phyloP scores from a whole-genome alignment of 2,797 vertebrate genomes.

The Aldrovandia affinis region DNA sequence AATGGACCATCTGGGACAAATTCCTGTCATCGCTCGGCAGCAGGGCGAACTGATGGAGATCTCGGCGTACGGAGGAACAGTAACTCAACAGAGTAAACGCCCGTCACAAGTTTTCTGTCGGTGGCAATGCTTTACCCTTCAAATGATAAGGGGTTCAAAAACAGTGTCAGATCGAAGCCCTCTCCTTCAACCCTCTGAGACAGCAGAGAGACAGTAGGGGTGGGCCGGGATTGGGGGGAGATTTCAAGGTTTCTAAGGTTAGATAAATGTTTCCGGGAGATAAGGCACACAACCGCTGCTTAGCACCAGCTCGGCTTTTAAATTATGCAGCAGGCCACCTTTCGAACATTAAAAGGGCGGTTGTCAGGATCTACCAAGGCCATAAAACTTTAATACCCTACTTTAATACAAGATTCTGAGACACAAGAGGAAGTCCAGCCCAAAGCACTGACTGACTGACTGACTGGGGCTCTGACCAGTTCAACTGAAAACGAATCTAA shows the following conservation, averaged over 20 bases:
- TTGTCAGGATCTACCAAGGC: conserved; percentile 62
- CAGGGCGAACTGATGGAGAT: no score
- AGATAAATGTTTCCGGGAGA: conserved; percentile 25
- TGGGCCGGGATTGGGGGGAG: neutral
- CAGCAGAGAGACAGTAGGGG: neutral
- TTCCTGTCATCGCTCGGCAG: neutral
- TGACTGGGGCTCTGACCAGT: neutral
- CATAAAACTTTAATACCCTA: conserved; percentile 73
- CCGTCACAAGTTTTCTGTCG: neutral
- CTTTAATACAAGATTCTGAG: conserved; percentile 39
- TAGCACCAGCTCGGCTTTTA: conserved; percentile 53
- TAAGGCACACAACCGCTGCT: conserved; percentile 55
- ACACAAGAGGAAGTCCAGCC: neutral
- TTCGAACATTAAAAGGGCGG: conserved; percentile 67
- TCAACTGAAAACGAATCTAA: neutral
- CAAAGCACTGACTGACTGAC: neutral
- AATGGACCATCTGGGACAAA: neutral
- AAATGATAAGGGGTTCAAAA: neutral
- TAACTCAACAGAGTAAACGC: no score
- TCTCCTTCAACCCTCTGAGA: neutral
- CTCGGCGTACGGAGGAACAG: no score
- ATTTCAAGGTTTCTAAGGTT: neutral
- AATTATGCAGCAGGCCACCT: conserved; percentile 70
- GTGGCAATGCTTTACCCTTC: neutral
- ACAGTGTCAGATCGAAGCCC: conserved; percentile 7